These are phyloP conservation scores for Meganola albula DNA, from an alignment of 2,888 invertebrate genomes.

Conservation along the genomic window DNA sequence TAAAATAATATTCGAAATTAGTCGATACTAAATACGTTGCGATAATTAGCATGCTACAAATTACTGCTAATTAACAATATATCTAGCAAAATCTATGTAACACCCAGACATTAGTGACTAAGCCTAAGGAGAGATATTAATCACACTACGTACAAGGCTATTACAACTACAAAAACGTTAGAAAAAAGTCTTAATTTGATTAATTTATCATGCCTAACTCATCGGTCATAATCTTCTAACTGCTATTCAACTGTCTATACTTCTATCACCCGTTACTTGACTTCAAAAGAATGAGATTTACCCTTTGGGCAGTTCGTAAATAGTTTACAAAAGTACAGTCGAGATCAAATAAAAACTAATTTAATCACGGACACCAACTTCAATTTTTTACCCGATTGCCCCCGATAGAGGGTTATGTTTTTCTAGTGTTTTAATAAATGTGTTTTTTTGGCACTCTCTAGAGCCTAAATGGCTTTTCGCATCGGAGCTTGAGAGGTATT, in stretches of 20 bases:
- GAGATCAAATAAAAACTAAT: too few species aligned
- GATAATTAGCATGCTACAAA: too few species aligned
- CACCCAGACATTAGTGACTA: conserved; percentile 2
- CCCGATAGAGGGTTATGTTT: too few species aligned
- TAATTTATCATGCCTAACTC: conserved; percentile 26
- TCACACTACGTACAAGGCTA: conserved; percentile 11
- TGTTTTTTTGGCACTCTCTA: too few species aligned
- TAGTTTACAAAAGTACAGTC: conserved; percentile 20
- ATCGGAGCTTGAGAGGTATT: too few species aligned
- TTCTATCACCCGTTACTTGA: conserved; percentile 20
- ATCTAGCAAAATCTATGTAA: conserved; percentile 10
- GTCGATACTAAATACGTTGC: too few species aligned
- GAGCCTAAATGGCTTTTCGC: too few species aligned
- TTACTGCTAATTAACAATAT: too few species aligned
- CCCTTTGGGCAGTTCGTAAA: conserved; percentile 23
- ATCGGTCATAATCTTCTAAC: conserved; percentile 21
- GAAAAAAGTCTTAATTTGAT: conserved; percentile 21
- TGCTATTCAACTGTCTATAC: not conserved
- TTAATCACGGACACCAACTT: too few species aligned
- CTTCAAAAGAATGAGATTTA: conserved; percentile 20
- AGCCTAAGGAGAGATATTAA: conserved; percentile 16
- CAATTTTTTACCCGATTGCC: too few species aligned
- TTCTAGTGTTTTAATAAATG: too few species aligned
- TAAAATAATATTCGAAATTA: too few species aligned
- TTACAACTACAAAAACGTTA: conserved; percentile 12